Conservation (phyloP, 1,140 invertebrate genomes). For the Lepeophtheirus salmonis region DNA sequence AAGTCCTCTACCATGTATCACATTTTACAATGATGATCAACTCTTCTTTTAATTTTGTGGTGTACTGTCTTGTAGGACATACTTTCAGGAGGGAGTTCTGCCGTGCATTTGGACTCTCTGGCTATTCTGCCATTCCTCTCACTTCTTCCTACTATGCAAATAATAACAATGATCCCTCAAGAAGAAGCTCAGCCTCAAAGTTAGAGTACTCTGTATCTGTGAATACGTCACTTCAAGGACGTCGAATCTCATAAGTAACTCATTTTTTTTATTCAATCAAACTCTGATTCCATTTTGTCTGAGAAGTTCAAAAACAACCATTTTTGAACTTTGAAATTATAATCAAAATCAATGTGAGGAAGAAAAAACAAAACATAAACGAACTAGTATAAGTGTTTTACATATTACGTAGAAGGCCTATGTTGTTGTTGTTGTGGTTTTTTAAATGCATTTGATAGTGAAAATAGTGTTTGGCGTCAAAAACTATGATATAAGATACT, state of each 20-base stretch:
- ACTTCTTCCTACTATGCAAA: neutral
- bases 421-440: too few species aligned
- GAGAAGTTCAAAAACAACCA: too few species aligned
- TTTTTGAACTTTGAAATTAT: too few species aligned
- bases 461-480: too few species aligned
- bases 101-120: neutral
- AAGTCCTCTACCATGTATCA: slow-evolving; percentile 10
- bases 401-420: too few species aligned
- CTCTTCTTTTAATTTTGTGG: slow-evolving; percentile 14
- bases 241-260: neutral
- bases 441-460: too few species aligned
- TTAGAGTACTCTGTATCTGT: neutral
- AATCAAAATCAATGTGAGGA: too few species aligned
- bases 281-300: too few species aligned
- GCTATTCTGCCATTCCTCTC: neutral
- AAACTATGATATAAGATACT: too few species aligned
- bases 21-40: slow-evolving; percentile 14
- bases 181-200: neutral
- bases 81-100: slow-evolving; percentile 10
- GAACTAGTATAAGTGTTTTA: too few species aligned
- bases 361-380: too few species aligned
- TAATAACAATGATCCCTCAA: neutral
- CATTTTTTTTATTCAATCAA: too few species aligned
- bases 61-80: slow-evolving; percentile 14
- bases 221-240: neutral